Base-by-base conservation (phyloP, 92 coral and sea anemone species). In the Pocillopora grandis region DNA sequence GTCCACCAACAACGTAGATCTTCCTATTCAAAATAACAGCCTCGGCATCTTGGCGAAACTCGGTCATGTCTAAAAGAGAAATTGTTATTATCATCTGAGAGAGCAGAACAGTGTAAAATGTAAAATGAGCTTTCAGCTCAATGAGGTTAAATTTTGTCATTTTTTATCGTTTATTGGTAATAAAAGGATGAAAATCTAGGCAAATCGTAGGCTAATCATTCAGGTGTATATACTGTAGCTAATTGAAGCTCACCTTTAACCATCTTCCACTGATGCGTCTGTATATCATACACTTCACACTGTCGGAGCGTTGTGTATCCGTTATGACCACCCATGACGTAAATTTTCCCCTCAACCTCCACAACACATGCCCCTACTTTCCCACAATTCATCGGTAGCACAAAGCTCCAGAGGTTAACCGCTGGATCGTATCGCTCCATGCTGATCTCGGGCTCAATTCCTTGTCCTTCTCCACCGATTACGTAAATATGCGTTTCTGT, bases 351-450 rank as follows among this genome's bases (percentile, higher is more conserved):
- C 36, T 90, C 87, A 52, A 86, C 58, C 19, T 85, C 93, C 66
- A 89, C 95, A 15, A 90, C 98, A 89, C 98, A 91, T 37, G 98
- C 90, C 11, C 93, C 98, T 48, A 85, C 92, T 75, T 89, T 94
- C 20, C 98, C 98, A 58, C 92, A 87, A 65, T 90, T 92, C 95
- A 94, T 91, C 48, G 98, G 98, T 74, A 89, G 77, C 18, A 92
- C 90, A 65, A 94, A 94, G 66, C 93, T 89, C 98, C 98, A 94
- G 10, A 91, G 84, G 71, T 91, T 88, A 71, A 75, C 88, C 71
- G 83, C 82, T 70, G 98, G 98, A 82, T 94, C 95, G 75, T 85
- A 94, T 82, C 93, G 92, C 91, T 94, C 98, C 83, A 94, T 90
- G 70, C 98, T 94, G 66, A 94, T 86, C 68, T 87, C 92, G 83